Evolutionary conservation across 30 jellyfish, hydroid and myxozoan genomes (phyloP).

Genomic region (Pelagia noctiluca): DNA sequence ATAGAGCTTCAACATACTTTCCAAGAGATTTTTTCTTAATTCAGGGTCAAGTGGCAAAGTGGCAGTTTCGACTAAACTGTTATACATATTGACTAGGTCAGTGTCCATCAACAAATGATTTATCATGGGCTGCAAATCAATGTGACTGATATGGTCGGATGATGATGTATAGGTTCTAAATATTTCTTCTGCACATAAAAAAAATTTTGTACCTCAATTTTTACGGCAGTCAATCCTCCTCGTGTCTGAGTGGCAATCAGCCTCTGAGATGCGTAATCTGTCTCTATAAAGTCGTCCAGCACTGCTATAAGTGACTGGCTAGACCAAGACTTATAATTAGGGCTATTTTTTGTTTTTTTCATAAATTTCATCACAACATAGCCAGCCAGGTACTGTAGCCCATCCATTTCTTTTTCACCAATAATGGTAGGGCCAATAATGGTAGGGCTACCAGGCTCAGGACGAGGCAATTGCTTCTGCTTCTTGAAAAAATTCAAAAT

Average conservation of each 20-base stretch:
- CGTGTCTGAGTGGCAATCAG: constrained; percentile 31
- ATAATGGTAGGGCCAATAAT: too few relatives aligned
- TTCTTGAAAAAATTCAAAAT: constrained; percentile 17
- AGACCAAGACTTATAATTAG: constrained; percentile 9
- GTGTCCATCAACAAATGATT: neutral
- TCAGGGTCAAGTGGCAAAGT: constrained; percentile 19
- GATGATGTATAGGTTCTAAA: constrained; percentile 25
- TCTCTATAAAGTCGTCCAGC: constrained; percentile 24
- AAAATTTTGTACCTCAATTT: constrained; percentile 15
- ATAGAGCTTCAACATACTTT: constrained; percentile 29
- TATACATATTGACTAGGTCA: neutral
- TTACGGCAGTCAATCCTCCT: constrained; percentile 35
- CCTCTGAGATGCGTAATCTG: constrained; percentile 28
- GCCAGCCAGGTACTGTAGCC: constrained; percentile 17
- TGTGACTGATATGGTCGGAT: neutral
- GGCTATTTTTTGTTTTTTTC: constrained; percentile 19
- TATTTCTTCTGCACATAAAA: constrained; percentile 15
- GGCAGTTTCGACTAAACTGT: constrained; percentile 15
- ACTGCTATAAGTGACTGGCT: constrained; percentile 35
- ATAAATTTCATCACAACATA: constrained; percentile 20
- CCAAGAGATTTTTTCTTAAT: constrained; percentile 15
- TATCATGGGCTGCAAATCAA: constrained; percentile 21
- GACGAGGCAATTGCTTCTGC: constrained; percentile 49
- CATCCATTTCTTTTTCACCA: neutral
- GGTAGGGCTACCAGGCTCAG: constrained; percentile 15